These are phyloP conservation scores for Cryptus armator DNA, from an alignment of 2,888 invertebrate genomes.

Conservation along the genomic window DNA sequence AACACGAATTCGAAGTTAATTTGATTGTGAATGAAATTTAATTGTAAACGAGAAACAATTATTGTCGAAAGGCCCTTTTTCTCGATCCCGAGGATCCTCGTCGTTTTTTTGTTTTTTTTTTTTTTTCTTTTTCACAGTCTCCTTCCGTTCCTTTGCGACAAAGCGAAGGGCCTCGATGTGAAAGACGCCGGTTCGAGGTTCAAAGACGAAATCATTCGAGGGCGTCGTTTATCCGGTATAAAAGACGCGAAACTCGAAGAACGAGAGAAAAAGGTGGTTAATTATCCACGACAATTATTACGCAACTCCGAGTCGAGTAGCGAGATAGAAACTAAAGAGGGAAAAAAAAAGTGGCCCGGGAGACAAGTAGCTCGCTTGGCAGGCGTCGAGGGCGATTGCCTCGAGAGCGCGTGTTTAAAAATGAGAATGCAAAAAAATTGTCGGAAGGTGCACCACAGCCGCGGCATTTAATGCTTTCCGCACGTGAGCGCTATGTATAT, in stretches of 20 bases:
- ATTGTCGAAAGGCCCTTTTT: background rate
- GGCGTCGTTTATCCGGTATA: conserved; percentile 36
- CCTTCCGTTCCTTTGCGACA: background rate
- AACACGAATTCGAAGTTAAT: background rate
- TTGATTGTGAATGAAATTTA: conserved; percentile 41
- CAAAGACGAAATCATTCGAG: conserved; percentile 18
- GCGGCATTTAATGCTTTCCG: background rate
- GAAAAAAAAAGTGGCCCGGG: background rate
- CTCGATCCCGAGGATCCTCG: background rate
- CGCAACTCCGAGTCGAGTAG: background rate
- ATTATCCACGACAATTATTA: conserved; percentile 55
- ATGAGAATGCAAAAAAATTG: conserved; percentile 14
- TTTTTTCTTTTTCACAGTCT: background rate
- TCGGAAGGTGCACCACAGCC: background rate
- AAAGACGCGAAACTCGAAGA: background rate
- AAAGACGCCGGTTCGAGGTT: background rate
- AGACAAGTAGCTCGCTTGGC: background rate
- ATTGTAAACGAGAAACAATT: conserved; percentile 56
- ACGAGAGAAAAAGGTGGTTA: conserved; percentile 21
- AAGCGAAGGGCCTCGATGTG: background rate
- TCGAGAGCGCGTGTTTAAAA: conserved; percentile 28
- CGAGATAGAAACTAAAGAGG: background rate
- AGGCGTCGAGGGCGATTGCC: conserved; percentile 22
- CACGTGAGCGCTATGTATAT: background rate
- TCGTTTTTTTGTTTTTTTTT: background rate